phyloP scores from a whole-genome alignment of 1,140 invertebrate genomes.

The Drosophila pseudoananassae region DNA sequence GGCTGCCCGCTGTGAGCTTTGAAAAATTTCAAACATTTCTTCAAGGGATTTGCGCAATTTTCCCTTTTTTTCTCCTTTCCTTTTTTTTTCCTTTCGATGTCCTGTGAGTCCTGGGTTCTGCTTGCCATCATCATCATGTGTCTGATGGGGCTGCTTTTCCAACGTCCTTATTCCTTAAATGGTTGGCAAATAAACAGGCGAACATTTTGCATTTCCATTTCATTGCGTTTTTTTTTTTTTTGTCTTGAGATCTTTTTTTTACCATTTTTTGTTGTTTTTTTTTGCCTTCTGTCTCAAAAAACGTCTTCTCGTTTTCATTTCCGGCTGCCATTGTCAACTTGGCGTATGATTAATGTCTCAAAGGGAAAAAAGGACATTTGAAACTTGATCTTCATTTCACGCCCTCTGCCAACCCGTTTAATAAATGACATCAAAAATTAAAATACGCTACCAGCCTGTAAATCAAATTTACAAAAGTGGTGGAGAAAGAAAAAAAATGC shows the following conservation, averaged over 20 bases:
- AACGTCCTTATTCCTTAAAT: slow-evolving; percentile 45
- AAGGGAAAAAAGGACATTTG: slow-evolving; percentile 21
- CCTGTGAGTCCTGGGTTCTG: slow-evolving; percentile 2
- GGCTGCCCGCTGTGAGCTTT: slow-evolving; percentile 52
- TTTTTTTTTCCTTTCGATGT: neutral
- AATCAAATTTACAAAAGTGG: slow-evolving; percentile 57
- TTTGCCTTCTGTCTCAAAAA: slow-evolving; percentile 9
- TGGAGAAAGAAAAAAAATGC: too few relatives aligned
- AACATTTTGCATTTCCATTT: slow-evolving; percentile 68
- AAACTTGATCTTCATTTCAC: slow-evolving; percentile 27
- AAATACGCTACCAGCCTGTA: slow-evolving; percentile 61
- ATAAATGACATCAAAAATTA: slow-evolving; percentile 81
- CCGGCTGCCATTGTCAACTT: slow-evolving; percentile 52
- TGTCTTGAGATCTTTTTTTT: slow-evolving; percentile 18
- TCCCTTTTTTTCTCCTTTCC: slow-evolving; percentile 48
- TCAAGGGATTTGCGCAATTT: slow-evolving; percentile 79
- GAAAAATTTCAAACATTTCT: slow-evolving; percentile 81
- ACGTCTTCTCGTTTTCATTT: slow-evolving; percentile 48
- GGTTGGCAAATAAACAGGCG: slow-evolving; percentile 76
- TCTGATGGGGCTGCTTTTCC: slow-evolving; percentile 10
- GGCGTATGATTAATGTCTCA: slow-evolving; percentile 73
- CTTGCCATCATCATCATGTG: slow-evolving; percentile 15
- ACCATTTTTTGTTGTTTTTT: slow-evolving; percentile 2
- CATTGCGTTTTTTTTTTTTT: slow-evolving; percentile 43
- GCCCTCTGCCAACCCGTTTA: slow-evolving; percentile 46